Percentiles rank a stretch among this genome's conserved stretches.
phyloP scores from a whole-genome alignment of 2,113 vertebrate species.

The Mobula hypostoma region DNA sequence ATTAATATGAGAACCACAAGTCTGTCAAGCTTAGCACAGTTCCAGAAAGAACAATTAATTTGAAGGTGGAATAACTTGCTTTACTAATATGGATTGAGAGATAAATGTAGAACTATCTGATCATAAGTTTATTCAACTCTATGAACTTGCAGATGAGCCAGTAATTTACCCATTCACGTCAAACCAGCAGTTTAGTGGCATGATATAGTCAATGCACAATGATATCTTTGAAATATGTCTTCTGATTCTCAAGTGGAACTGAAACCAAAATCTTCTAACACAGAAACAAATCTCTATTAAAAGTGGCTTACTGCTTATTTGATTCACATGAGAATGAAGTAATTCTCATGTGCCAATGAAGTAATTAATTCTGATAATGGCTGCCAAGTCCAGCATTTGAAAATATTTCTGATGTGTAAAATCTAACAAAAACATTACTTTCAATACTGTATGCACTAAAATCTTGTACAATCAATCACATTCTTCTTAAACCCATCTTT shows the following conservation, averaged over 20 bases:
- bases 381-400: background rate
- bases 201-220: no score
- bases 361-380: background rate
- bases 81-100: background rate
- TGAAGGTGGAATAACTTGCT: background rate
- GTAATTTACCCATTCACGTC: background rate
- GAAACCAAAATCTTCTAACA: background rate
- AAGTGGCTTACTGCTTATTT: background rate
- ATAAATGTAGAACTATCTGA: background rate
- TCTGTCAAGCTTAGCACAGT: background rate
- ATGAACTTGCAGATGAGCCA: background rate
- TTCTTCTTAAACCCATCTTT: background rate
- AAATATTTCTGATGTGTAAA: background rate
- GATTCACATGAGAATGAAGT: background rate
- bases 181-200: background rate
- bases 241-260: background rate
- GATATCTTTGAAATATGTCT: background rate
- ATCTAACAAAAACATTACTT: background rate
- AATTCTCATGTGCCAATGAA: background rate
- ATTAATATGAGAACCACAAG: background rate
- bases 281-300: background rate
- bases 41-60: background rate
- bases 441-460: background rate
- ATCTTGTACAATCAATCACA: background rate
- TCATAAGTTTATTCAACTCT: background rate